A percentile compares a stretch with the other conserved stretches of the same genome.
Evolutionary conservation across 1,140 invertebrate genomes (phyloP).

Genomic region (Panagrolaimus sp.): DNA sequence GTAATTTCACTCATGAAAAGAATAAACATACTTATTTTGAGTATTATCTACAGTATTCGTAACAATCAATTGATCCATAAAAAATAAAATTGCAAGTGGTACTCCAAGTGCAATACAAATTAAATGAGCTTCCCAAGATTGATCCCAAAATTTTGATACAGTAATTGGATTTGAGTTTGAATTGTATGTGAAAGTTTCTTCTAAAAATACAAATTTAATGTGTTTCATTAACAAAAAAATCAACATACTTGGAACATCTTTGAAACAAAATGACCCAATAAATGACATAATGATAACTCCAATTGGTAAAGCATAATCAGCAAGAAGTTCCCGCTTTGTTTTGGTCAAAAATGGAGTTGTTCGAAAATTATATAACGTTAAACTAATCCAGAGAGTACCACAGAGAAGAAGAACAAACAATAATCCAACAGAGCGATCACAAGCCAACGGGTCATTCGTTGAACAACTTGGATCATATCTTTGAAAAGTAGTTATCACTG

Average conservation of each 20-base stretch:
- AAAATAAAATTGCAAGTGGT: constrained; percentile 62
- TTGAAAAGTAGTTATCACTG: constrained; percentile 26
- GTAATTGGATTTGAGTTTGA: constrained; percentile 11
- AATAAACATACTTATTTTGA: constrained; percentile 60
- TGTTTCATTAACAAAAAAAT: no score
- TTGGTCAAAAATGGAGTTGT: constrained; percentile 62
- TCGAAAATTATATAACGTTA: constrained; percentile 61
- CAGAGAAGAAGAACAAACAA: constrained; percentile 61
- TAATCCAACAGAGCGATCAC: constrained; percentile 58
- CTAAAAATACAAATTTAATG: not conserved
- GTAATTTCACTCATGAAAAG: not conserved
- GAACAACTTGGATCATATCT: constrained; percentile 32
- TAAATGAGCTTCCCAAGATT: constrained; percentile 50
- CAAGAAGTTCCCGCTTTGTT: constrained; percentile 61
- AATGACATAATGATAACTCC: constrained; percentile 62
- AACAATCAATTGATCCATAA: constrained; percentile 64
- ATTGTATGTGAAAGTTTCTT: constrained; percentile 32
- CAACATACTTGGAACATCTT: constrained; percentile 58
- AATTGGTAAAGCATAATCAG: constrained; percentile 62
- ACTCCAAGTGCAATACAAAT: constrained; percentile 60
- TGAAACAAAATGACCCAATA: constrained; percentile 60
- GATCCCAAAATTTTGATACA: constrained; percentile 33
- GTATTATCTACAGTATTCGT: constrained; percentile 62
- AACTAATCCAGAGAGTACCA: constrained; percentile 61
- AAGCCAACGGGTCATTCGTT: constrained; percentile 54